Percentiles rank a stretch among this genome's conserved stretches.
phyloP scores from a whole-genome alignment of 1,140 invertebrate genomes.

The Lepidurus arcticus region DNA sequence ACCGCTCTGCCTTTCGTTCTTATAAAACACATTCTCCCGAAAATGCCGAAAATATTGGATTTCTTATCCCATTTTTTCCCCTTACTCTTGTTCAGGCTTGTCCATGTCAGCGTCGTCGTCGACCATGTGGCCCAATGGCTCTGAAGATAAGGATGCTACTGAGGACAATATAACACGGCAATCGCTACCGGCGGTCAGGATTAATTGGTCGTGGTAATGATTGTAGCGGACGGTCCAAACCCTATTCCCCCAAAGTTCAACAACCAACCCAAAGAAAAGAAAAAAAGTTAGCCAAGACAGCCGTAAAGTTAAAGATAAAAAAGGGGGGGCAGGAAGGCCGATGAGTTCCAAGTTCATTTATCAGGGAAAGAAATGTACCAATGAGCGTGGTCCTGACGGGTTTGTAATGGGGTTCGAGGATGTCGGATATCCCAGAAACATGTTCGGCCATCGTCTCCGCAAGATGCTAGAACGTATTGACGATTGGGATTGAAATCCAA shows the following conservation, averaged over 20 bases:
- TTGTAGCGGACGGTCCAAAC: conserved; percentile 92
- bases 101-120: conserved; percentile 51
- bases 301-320: conserved; percentile 27
- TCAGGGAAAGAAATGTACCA: conserved; percentile 56
- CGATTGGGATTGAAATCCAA: conserved; percentile 95
- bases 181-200: conserved; percentile 92
- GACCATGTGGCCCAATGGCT: conserved; percentile 58
- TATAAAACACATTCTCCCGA: not conserved
- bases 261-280: not conserved
- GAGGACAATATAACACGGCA: conserved; percentile 81
- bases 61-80: not conserved
- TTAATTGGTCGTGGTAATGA: conserved; percentile 90
- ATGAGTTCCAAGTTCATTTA: not conserved
- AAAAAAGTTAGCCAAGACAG: not conserved
- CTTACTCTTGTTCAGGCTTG: conserved; percentile 43
- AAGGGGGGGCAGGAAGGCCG: conserved; percentile 6
- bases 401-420: conserved; percentile 66
- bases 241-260: conserved; percentile 48
- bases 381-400: conserved; percentile 84
- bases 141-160: conserved; percentile 79
- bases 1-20: conserved; percentile 25
- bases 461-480: conserved; percentile 86
- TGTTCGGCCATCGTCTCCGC: conserved; percentile 88
- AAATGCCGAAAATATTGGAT: conserved; percentile 4
- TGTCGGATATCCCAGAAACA: conserved; percentile 95